phyloP scores from a whole-genome alignment of 2,113 vertebrate genomes.

The Lampris incognitus region DNA sequence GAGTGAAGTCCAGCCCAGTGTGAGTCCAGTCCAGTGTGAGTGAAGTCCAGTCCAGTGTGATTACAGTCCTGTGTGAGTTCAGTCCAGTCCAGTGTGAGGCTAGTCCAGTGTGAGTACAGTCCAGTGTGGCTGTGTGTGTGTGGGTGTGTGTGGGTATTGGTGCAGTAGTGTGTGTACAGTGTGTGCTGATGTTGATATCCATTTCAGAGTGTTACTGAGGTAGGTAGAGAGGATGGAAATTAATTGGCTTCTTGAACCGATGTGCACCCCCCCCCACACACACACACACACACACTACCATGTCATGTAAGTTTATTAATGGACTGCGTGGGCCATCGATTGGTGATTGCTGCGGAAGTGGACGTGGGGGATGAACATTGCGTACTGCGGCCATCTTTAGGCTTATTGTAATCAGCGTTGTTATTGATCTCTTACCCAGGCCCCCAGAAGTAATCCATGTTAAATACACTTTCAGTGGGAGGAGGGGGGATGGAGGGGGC shows the following conservation, averaged over 20 bases:
- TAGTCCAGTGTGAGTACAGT: no score
- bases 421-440: conserved; percentile 87
- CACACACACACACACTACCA: conserved; percentile 46
- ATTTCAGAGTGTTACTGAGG: no score
- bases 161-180: no score
- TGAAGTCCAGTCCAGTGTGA: no score
- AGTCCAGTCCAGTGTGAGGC: no score
- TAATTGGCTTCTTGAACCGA: conserved; percentile 72
- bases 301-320: conserved; percentile 80
- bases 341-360: conserved; percentile 92
- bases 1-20: no score
- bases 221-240: conserved; percentile 59
- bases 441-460: conserved; percentile 91
- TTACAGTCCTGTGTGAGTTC: no score
- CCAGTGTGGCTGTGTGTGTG: no score
- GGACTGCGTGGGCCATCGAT: conserved; percentile 92
- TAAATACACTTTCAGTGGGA: conserved; percentile 85
- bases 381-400: conserved; percentile 78
- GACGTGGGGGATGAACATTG: conserved; percentile 87
- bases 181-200: no score
- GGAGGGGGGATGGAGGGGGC: neutral
- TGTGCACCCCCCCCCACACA: conserved; percentile 39
- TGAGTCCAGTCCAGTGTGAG: no score
- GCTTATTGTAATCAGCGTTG: conserved; percentile 88
- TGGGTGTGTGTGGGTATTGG: no score